Evolutionary conservation across 2,797 vertebrate species (phyloP).

Genomic region (Crossoptilon crossoptilon): DNA sequence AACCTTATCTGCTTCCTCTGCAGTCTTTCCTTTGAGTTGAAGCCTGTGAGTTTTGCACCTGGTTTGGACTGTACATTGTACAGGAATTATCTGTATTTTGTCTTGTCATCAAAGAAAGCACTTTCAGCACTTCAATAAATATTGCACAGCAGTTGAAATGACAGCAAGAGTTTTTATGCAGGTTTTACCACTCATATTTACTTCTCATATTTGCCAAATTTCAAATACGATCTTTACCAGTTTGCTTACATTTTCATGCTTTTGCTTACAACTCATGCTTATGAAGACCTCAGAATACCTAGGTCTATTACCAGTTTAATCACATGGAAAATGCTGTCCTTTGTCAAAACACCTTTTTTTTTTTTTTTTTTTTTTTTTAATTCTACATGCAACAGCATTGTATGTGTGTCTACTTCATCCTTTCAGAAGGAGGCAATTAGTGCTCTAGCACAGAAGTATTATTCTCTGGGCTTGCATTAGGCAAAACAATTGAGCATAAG

Average conservation of each 20-base stretch:
- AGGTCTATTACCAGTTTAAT: background rate
- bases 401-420: background rate
- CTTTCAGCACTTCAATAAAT: constrained; percentile 11
- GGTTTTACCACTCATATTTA: background rate
- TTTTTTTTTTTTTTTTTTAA: too few relatives aligned
- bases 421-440: background rate
- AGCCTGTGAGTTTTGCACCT: background rate
- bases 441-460: background rate
- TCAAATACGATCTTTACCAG: background rate
- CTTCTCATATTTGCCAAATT: background rate
- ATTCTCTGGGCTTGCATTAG: background rate
- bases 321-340: background rate
- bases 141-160: background rate
- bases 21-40: background rate
- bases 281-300: background rate
- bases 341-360: background rate
- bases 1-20: background rate
- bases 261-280: background rate
- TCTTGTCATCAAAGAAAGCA: background rate
- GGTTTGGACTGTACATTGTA: background rate
- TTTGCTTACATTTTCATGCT: background rate
- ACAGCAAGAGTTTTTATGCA: background rate
- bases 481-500: constrained; percentile 14
- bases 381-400: background rate
- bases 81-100: background rate